Base-by-base conservation (phyloP, 2,797 vertebrate species). In the Enteromius fasciolatus region DNA sequence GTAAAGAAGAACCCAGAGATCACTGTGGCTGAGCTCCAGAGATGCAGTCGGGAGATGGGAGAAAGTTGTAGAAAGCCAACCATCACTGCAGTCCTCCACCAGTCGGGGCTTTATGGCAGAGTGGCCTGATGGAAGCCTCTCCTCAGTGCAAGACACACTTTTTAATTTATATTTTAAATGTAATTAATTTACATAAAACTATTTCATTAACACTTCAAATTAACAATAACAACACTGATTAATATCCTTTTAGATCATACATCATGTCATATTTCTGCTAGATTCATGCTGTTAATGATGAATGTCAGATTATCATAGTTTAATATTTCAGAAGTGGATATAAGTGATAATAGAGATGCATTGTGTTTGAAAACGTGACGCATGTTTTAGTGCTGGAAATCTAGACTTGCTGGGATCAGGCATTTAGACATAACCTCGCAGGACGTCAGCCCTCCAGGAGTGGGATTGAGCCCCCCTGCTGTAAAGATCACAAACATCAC, bases 341-440 rank as follows among this genome's bases (percentile, higher is more conserved):
- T 9, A 48, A 12, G 4, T 12, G 28, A 50, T 78, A 7, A 66
- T 17, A 17, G 4, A 66, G 11, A 36, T 52, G 18, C 20, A 10
- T 64, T 48, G 25, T n/a, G 17, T 48, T 69, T 31, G 10, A 70
- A 69, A 31, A n/a, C 48, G 17, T 31, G 9, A 31, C 17, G 2
- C 41, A 2, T 31, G 15, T 33, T 31, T n/a, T 33, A 50, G 5
- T 23, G 31, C 72, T 74, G 18, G 6, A 74, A 36, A 15, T 36
- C 50, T 39, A 33, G 20, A 9, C 23, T 41, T 80, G 50, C 17
- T 44, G 52, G 3, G 33, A 31, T 25, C 33, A 59, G 33, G 36
- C 66, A 39, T 75, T 75, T 75, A 17, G 33, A 59, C 36, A 44
- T 15, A 23, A 80, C 68, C 25, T 61, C 52, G 18, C 36, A 61